Base-by-base conservation (phyloP, 1,140 invertebrate species). In the Plectrocnemia conspersa region DNA sequence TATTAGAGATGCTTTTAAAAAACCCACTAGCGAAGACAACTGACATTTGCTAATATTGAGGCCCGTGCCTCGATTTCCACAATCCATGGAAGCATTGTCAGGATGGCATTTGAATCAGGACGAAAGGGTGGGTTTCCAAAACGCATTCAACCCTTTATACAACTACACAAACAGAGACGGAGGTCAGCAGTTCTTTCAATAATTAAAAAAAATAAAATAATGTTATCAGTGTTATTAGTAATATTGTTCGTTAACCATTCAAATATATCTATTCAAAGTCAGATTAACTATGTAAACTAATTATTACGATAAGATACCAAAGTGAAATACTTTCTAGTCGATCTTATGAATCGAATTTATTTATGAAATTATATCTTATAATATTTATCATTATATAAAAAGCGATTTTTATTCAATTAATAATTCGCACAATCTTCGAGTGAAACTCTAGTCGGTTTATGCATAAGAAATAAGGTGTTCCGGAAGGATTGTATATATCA, bases 31-130 rank as follows among this genome's bases (percentile, higher is more conserved):
- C 5, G 52, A 53, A n/a, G 48, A 70, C 55, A 71, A 70, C 66
- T 76, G 73, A 76, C 73, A 72, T 47, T 69, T 66, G 44, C 63
- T 76, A 27, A 52, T 63, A 19, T 60, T 76, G 71, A 72, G 72
- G 68, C 73, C 73, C 0, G 72, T 76, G 66, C 72, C 74, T 68
- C 70, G 72, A 21, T 72, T 76, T 47, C 73, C 73, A 0, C 25
- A 63, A 1, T 67, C 65, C 32, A 21, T 63, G 25, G 66, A 66
- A 15, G 52, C 33, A 1, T 29, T 42, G 16, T 22, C 49, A 7
- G 25, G 46, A 1, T 61, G 59, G 59, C 46, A 42, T 15, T 57
- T 61, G 16, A 38, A 18, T 19, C 45, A 36, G 10, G 16, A 42
- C 23, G 4, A 25, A 16, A n/a, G 42, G 27, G 21, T 23, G 27